phyloP scores from a whole-genome alignment of 2,888 invertebrate genomes.

The Norana najaformis region DNA sequence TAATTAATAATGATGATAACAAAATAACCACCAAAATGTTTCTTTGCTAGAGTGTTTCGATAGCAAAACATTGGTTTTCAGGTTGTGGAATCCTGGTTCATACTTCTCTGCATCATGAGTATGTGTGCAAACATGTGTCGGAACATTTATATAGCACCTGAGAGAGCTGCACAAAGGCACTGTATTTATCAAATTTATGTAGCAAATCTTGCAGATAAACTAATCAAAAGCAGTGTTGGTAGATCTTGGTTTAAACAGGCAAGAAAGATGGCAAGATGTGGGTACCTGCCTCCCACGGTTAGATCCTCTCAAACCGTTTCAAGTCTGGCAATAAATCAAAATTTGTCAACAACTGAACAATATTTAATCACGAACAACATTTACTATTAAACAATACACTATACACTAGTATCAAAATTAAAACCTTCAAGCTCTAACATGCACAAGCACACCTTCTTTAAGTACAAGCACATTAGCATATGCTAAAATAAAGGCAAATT shows the following conservation, averaged over 20 bases:
- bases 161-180: too few relatives aligned
- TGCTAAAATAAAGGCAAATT: conserved; percentile 5
- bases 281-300: not conserved
- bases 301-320: not conserved
- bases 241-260: not conserved
- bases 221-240: too few relatives aligned
- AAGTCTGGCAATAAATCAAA: not conserved
- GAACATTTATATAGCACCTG: not conserved
- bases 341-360: not conserved
- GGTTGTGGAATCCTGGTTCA: too few relatives aligned
- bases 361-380: not conserved
- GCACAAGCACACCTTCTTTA: not conserved
- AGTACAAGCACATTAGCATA: not conserved
- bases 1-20: too few relatives aligned
- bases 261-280: not conserved
- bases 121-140: not conserved
- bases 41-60: not conserved
- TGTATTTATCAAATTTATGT: not conserved
- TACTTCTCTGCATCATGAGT: too few relatives aligned
- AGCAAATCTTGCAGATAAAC: not conserved
- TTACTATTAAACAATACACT: not conserved
- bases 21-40: not conserved
- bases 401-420: not conserved
- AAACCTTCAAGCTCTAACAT: not conserved
- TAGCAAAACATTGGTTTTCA: not conserved